Conservation (phyloP, 2,888 invertebrate species). For the Aphrophora alni region DNA sequence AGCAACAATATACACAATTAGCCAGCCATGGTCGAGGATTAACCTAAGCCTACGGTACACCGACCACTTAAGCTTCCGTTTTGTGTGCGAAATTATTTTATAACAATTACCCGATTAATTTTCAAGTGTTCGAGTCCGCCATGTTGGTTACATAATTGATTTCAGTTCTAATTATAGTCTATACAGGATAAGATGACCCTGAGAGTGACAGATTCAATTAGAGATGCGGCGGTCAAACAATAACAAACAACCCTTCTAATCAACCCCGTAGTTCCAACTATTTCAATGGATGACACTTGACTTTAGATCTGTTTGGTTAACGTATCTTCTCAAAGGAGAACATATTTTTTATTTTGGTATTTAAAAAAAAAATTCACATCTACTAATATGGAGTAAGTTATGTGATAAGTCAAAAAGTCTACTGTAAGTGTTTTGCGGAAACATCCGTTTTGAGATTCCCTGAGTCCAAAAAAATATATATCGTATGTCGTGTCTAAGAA, state of each 20-base stretch:
- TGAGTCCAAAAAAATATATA: no score
- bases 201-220: constrained; percentile 2
- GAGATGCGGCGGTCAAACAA: not conserved
- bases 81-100: not conserved
- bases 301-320: not conserved
- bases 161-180: constrained; percentile 6
- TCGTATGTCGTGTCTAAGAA: no score
- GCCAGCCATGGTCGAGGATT: not conserved
- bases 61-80: not conserved
- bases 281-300: not conserved
- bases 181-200: constrained; percentile 3
- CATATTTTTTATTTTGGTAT: no score
- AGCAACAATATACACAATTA: not conserved
- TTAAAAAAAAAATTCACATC: no score
- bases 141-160: constrained; percentile 9
- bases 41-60: not conserved
- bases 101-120: constrained; percentile 9
- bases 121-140: constrained; percentile 2
- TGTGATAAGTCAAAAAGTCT: no score
- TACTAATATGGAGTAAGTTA: no score
- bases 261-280: not conserved
- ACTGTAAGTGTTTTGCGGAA: no score
- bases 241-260: not conserved
- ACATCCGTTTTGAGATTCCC: no score
- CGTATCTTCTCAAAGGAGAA: not conserved